These are phyloP conservation scores for Glaucidium brasilianum DNA, from an alignment of 2,113 vertebrate genomes.

Conservation along the genomic window DNA sequence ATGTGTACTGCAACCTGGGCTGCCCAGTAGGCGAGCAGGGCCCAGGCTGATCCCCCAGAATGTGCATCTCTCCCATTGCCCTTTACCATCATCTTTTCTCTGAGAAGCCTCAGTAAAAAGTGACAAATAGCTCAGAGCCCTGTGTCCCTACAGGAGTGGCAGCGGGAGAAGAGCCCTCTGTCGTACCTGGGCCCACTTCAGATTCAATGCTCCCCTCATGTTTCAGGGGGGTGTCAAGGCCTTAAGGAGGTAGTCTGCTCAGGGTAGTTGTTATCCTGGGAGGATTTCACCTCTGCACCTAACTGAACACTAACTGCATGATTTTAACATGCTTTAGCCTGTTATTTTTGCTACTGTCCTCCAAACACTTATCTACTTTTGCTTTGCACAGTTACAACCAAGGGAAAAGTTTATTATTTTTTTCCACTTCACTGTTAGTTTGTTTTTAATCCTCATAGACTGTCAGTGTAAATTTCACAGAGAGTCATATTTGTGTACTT, in stretches of 20 bases:
- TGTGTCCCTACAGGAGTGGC: rapidly evolving
- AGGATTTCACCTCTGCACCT: not conserved
- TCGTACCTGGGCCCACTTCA: not conserved
- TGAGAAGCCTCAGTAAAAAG: not conserved
- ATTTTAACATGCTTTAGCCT: not conserved
- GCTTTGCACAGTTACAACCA: not conserved
- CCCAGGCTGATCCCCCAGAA: not conserved
- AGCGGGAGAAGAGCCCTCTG: not conserved
- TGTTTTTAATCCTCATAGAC: not conserved
- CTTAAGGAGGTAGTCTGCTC: not conserved
- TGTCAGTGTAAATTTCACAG: not conserved
- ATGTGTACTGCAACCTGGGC: not conserved
- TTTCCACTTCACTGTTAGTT: not conserved
- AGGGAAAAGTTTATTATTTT: not conserved
- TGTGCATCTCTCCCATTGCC: not conserved
- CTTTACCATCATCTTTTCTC: not conserved
- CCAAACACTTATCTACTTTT: not conserved
- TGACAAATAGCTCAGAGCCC: not conserved
- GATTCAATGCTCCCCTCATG: rapidly evolving
- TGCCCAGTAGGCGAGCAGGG: not conserved
- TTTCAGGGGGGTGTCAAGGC: not conserved
- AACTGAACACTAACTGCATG: not conserved
- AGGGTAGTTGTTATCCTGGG: not conserved
- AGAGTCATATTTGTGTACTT: not conserved
- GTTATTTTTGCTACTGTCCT: not conserved